Base-by-base conservation (phyloP, 2,797 vertebrate genomes). In the Loriculus beryllinus region DNA sequence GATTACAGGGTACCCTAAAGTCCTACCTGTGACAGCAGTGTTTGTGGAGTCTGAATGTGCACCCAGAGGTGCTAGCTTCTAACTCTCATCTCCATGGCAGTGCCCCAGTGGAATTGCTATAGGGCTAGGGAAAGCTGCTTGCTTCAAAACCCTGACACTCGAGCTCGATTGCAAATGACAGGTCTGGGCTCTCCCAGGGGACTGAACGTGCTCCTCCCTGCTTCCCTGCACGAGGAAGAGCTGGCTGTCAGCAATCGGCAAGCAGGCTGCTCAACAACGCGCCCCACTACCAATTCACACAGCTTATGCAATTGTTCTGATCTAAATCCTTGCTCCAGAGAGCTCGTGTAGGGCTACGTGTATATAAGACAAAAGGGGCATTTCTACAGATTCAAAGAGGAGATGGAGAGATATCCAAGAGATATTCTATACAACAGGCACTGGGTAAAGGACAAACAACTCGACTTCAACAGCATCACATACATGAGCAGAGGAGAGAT, bases 251-350 rank as follows among this genome's bases (percentile, higher is more conserved):
- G 85, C 40, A 16, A 63, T 86, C 4, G 0, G 64, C 69, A 64
- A 4, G 10, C 42, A 47, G 69, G 79, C 92, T 90, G 91, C 76
- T 82, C 74, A 14, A 14, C 31, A 48, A 40, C 1, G 0, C 43
- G 16, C 56, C 63, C 63, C 74, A 12, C 40, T 1, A 83, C 82
- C 70, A 26, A 57, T 16, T 82, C 90, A 82, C 4, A 1, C 11
- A 94, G 88, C 88, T 95, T 95, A 96, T 68, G 79, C 95, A 95
- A 94, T 52, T 70, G 82, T 71, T 93, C 78, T 56, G 60, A 82
- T 90, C 71, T 77, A 86, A 93, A 93, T 78, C 86, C 52, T 78
- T 0, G 3, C 71, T 74, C 52, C 60, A 77, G 28, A 74, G 75
- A 86, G 85, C 67, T 82, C 4, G 1, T 7, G 62, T 63, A 81